Conservation (phyloP, 2,888 invertebrate species). For the Amphipoea oculea region DNA sequence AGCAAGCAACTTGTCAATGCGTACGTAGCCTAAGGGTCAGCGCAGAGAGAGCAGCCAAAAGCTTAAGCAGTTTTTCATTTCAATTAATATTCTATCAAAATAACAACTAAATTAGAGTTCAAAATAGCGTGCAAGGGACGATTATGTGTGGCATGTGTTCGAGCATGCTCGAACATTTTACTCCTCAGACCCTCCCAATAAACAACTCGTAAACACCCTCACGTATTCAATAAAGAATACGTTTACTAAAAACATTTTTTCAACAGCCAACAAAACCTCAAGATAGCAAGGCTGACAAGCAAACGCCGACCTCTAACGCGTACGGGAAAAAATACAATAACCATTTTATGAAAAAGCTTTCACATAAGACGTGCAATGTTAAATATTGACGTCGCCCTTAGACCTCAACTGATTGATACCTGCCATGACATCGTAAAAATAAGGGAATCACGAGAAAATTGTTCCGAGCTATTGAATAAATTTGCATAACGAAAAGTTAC, state of each 20-base stretch:
- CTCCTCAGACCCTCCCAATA: background rate
- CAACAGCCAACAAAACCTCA: background rate
- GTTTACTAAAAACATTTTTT: background rate
- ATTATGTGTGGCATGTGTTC: background rate
- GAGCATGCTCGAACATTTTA: background rate
- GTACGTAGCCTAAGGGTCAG: background rate
- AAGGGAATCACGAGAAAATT: slow-evolving; percentile 56
- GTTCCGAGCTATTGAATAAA: slow-evolving; percentile 64
- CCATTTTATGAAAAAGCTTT: slow-evolving; percentile 28
- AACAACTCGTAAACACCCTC: background rate
- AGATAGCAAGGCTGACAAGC: background rate
- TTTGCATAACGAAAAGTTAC: slow-evolving; percentile 55
- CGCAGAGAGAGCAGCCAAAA: no score
- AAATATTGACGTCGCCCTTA: slow-evolving; percentile 18
- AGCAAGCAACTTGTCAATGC: background rate
- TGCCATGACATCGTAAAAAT: slow-evolving; percentile 54
- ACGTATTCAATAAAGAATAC: background rate
- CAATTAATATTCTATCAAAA: background rate
- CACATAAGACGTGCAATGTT: slow-evolving; percentile 15
- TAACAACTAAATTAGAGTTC: background rate
- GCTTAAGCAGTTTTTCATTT: background rate
- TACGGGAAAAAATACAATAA: slow-evolving; percentile 19
- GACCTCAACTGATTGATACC: slow-evolving; percentile 58
- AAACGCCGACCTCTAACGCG: background rate
- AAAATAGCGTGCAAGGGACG: background rate